These are phyloP conservation scores for Nymphalis io DNA, from an alignment of 1,140 invertebrate genomes.

Conservation along the genomic window DNA sequence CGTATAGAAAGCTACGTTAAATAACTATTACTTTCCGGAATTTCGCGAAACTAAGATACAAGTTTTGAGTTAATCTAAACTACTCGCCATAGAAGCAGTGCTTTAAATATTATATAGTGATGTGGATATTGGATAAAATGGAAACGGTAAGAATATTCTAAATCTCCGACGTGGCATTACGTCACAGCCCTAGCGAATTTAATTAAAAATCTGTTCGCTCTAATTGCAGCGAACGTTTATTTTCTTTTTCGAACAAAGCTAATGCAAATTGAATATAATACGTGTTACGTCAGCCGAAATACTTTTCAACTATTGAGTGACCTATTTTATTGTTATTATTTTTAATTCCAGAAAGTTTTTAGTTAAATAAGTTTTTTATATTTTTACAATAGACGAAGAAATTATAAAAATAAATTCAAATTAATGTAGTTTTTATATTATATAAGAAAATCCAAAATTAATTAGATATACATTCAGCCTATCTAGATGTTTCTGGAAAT, in stretches of 20 bases:
- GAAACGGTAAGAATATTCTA: constrained; percentile 3
- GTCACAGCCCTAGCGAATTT: constrained; percentile 39
- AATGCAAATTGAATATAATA: constrained; percentile 22
- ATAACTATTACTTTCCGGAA: no score
- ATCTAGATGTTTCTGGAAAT: constrained; percentile 32
- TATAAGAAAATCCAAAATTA: neutral
- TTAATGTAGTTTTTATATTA: no score
- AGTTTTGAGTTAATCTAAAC: no score
- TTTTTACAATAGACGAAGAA: no score
- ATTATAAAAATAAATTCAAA: no score
- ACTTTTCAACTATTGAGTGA: neutral
- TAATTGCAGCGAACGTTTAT: constrained; percentile 15
- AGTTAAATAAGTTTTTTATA: no score
- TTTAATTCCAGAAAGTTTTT: neutral
- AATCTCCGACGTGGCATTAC: neutral
- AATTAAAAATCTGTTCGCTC: constrained; percentile 47
- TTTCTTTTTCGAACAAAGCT: constrained; percentile 16
- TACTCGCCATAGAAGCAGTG: no score
- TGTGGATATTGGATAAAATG: neutral
- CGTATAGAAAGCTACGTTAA: no score
- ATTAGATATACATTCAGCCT: neutral
- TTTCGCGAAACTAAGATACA: no score
- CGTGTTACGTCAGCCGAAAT: constrained; percentile 9
- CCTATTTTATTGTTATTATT: neutral
- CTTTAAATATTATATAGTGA: neutral